Evolutionary conservation across 2,888 invertebrate species (phyloP).

Genomic region (Neoscelio sp.): DNA sequence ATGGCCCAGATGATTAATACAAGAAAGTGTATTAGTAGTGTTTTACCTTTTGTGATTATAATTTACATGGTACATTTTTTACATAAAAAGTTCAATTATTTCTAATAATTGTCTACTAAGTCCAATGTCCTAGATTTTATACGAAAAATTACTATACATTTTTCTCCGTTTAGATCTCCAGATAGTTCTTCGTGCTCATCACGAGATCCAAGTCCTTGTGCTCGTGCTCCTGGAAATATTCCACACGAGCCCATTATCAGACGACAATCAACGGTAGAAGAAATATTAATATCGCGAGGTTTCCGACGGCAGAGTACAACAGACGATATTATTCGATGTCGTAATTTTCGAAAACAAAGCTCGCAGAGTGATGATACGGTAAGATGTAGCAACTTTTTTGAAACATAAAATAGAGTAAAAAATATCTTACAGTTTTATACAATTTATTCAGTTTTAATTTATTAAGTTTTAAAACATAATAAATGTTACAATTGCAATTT

Average conservation of each 20-base stretch:
- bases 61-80: slow-evolving; percentile 1
- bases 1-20: too few species aligned
- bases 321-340: slow-evolving; percentile 96
- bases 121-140: too few species aligned
- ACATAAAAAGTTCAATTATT: not conserved
- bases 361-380: slow-evolving; percentile 92
- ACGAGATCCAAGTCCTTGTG: slow-evolving; percentile 93
- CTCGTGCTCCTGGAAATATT: slow-evolving; percentile 83
- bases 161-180: slow-evolving; percentile 81
- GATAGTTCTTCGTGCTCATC: slow-evolving; percentile 90
- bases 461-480: too few species aligned
- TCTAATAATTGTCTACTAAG: too few species aligned
- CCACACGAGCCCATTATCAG: slow-evolving; percentile 88
- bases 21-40: too few species aligned
- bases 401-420: not conserved
- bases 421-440: too few species aligned
- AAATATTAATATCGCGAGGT: slow-evolving; percentile 94
- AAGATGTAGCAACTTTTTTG: slow-evolving; percentile 25
- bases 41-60: not conserved
- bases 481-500: too few species aligned
- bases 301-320: slow-evolving; percentile 95
- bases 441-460: too few species aligned
- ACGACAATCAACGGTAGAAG: slow-evolving; percentile 95
- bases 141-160: not conserved
- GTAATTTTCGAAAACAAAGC: slow-evolving; percentile 95